Percentiles rank a stretch among this genome's conserved stretches.
phyloP scores from a whole-genome alignment of 2,888 invertebrate genomes.

The Linnaemya tessellans region DNA sequence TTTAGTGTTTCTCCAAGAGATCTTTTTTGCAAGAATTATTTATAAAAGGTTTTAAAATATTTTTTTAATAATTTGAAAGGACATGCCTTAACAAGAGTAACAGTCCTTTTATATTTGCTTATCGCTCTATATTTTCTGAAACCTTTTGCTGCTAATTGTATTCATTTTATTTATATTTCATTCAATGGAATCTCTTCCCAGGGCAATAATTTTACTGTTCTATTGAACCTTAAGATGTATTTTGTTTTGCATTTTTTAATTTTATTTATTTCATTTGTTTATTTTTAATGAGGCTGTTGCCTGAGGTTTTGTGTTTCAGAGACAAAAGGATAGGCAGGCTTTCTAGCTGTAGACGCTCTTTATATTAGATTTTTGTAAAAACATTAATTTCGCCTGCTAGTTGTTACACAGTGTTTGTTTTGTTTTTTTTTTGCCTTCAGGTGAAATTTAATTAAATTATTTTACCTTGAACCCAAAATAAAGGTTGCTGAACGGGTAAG shows the following conservation, averaged over 20 bases:
- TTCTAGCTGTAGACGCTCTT: neutral
- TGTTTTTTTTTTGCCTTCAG: neutral
- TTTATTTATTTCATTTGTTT: neutral
- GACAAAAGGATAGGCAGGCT: neutral
- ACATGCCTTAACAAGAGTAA: no score
- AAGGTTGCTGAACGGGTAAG: conserved; percentile 21
- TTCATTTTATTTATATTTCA: neutral
- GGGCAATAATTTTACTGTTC: neutral
- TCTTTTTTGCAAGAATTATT: no score
- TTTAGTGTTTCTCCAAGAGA: no score
- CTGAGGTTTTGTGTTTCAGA: neutral
- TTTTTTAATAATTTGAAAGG: no score
- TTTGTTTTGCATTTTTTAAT: neutral
- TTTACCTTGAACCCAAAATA: conserved; percentile 18
- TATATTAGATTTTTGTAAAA: neutral
- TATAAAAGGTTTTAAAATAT: no score
- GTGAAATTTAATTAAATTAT: conserved; percentile 30
- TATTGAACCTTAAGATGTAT: neutral
- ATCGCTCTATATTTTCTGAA: no score
- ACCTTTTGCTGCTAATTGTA: no score
- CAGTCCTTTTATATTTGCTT: no score
- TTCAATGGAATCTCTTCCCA: neutral
- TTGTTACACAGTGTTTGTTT: neutral
- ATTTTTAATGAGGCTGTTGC: neutral
- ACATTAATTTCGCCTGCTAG: neutral